These are phyloP conservation scores for Hippolais icterina DNA, from an alignment of 2,113 vertebrate species.

Conservation along the genomic window DNA sequence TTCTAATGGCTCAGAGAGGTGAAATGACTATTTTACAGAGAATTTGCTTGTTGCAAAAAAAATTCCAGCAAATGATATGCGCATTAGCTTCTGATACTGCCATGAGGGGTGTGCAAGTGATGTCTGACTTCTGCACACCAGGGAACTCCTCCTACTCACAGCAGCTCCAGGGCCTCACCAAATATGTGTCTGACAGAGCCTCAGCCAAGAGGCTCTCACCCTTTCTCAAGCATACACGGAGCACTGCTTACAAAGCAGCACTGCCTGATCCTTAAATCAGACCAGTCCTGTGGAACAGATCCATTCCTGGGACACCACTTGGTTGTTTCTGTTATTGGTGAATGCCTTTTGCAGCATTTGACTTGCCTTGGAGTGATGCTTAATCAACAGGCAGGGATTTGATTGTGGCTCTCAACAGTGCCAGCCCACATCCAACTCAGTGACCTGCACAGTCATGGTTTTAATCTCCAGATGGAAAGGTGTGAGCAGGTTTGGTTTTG, in stretches of 20 bases:
- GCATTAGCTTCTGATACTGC: not conserved
- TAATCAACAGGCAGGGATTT: not conserved
- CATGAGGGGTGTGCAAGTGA: not conserved
- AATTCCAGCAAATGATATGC: rapidly evolving
- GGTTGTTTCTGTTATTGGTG: not conserved
- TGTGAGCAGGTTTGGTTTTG: not conserved
- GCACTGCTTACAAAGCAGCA: not conserved
- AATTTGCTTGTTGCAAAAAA: not conserved
- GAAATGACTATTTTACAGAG: not conserved
- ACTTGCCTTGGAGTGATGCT: not conserved
- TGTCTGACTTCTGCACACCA: not conserved
- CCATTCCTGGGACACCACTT: not conserved
- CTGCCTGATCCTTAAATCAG: not conserved
- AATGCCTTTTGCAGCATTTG: not conserved
- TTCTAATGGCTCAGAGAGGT: not conserved
- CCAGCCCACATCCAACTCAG: not conserved
- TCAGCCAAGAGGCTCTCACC: not conserved
- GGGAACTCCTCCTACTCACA: not conserved
- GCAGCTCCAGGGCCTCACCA: not conserved
- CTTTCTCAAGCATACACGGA: not conserved
- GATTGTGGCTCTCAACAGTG: not conserved
- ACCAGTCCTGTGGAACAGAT: not conserved
- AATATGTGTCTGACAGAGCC: not conserved
- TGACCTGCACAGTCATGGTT: not conserved
- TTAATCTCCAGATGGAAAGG: not conserved